Evolutionary conservation across 2,797 vertebrate genomes (phyloP).

Genomic region (Crenichthys baileyi): DNA sequence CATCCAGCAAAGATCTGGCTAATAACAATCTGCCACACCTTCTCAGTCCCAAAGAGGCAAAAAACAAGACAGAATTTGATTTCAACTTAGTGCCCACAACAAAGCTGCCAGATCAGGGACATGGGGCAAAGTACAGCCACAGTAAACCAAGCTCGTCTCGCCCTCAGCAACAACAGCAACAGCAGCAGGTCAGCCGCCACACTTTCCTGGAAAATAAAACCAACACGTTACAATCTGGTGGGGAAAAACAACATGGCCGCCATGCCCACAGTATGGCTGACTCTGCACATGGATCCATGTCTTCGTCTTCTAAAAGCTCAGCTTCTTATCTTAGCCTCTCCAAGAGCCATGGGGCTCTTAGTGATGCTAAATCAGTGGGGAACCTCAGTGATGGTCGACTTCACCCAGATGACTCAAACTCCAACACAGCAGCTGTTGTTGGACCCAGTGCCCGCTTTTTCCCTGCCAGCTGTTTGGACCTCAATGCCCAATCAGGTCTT

Average conservation of each 20-base stretch:
- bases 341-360: constrained; percentile 91
- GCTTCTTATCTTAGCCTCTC: constrained; percentile 94
- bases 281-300: constrained; percentile 88
- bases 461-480: constrained; percentile 95
- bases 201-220: constrained; percentile 94
- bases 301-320: constrained; percentile 92
- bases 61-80: constrained; percentile 94
- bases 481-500: constrained; percentile 66
- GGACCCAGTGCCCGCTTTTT: constrained; percentile 89
- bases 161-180: constrained; percentile 83
- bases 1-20: constrained; percentile 91
- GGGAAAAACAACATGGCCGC: constrained; percentile 88
- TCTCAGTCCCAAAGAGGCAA: constrained; percentile 95
- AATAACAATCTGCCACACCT: constrained; percentile 97
- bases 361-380: constrained; percentile 90
- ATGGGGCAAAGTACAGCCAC: constrained; percentile 87
- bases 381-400: constrained; percentile 92
- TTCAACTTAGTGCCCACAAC: constrained; percentile 87
- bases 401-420: constrained; percentile 86
- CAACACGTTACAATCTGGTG: constrained; percentile 90
- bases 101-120: constrained; percentile 72
- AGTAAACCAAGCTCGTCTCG: constrained; percentile 84
- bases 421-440: constrained; percentile 52
- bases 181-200: constrained; percentile 83
- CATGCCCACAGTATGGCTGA: constrained; percentile 93